Evolutionary conservation across 2,888 invertebrate species (phyloP), one percentile per base, ranked within the genome.

Genomic region (Sinopyrophorus schimmeli): DNA sequence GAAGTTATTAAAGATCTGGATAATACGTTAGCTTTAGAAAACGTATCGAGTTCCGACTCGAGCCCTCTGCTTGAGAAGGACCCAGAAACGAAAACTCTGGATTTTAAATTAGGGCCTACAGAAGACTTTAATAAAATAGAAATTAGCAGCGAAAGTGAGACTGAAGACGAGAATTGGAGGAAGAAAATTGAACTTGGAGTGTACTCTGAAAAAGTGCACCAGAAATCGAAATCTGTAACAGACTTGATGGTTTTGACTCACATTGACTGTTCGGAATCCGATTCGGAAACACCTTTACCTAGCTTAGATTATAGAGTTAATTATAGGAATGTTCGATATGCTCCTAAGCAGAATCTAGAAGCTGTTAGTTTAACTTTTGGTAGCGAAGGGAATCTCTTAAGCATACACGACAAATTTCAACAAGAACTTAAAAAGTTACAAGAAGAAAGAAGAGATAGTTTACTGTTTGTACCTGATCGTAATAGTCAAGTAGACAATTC

Each of bases 191-290:
- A 83, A 66, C 71, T 78, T 15, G 80, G 80, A 1, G 79, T 76
- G 28, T 78, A 79, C 47, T 77, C 80, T 0, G 82, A 82, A 61
- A 81, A 83, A 67, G 82, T 83, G 1, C 77, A 80, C 52, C 78
- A 81, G 56, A 84, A 84, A 65, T 83, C 83, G 0, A 79, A 80
- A 64, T 83, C 83, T 34, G 83, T 83, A 0, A 80, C 83, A 5
- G 83, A 84, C 70, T 70, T 84, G 15, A 83, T 84, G 83, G 74
- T 83, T 20, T 69, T 84, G 26, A 84, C 83, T 7, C 83, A 83
- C 57, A 82, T 84, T 11, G 83, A 84, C 59, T 75, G 73, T 53
- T 80, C 80, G 2, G 81, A 81, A 63, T 80, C 80, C 3, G 82
- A 82, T 55, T 77, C 78, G 0, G 80, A 80, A 55, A 72, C 74